Conservation (phyloP, 2,797 vertebrate genomes). For the Alca torda region DNA sequence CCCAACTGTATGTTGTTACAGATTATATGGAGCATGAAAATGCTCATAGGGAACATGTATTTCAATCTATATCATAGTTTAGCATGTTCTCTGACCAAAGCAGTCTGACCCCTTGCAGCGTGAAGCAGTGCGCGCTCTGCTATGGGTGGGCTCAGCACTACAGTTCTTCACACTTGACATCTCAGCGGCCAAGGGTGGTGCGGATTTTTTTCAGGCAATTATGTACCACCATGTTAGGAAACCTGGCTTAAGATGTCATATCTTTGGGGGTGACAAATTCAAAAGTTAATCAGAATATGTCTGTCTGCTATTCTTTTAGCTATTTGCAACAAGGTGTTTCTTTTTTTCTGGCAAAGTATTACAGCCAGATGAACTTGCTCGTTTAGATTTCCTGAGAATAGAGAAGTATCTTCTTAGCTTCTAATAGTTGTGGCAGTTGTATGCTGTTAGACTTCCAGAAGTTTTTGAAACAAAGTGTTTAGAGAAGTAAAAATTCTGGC, state of each 20-base stretch:
- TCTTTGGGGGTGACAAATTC: background rate
- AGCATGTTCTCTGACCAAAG: background rate
- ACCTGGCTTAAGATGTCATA: background rate
- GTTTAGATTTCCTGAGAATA: background rate
- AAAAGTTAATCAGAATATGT: background rate
- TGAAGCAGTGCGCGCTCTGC: fast-evolving
- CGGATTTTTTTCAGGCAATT: background rate
- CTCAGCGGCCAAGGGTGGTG: background rate
- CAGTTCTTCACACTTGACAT: background rate
- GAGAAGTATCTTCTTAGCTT: background rate
- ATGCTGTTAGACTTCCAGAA: background rate
- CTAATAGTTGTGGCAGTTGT: background rate
- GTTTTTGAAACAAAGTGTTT: background rate
- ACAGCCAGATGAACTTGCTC: background rate
- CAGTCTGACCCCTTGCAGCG: background rate
- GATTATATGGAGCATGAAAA: background rate
- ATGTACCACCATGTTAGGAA: background rate
- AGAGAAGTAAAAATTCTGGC: background rate
- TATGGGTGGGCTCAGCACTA: background rate
- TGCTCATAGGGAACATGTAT: fast-evolving
- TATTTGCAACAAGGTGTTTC: background rate
- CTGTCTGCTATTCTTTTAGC: background rate
- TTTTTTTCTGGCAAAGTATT: background rate
- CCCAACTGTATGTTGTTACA: background rate
- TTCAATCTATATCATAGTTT: background rate